Conservation (phyloP, 1,140 invertebrate species). For the Drosophila takahashii region DNA sequence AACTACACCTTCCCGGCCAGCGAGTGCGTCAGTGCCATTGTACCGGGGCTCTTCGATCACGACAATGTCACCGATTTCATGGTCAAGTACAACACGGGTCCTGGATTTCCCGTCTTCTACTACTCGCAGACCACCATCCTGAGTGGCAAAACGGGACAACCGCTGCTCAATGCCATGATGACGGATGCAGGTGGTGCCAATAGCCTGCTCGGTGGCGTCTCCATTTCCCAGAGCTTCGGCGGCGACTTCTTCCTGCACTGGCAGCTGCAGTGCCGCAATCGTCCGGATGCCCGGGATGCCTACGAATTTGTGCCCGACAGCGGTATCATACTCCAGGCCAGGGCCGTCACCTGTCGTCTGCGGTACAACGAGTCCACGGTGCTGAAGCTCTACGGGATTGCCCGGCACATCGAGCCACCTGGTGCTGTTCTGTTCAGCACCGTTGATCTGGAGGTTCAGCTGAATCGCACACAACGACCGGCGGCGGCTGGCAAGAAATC, state of each 20-base stretch:
- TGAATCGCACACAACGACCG: constrained; percentile 76
- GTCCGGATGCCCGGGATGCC: constrained; percentile 87
- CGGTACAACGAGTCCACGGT: constrained; percentile 89
- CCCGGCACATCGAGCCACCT: constrained; percentile 88
- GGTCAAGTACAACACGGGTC: constrained; percentile 91
- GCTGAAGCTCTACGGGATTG: constrained; percentile 89
- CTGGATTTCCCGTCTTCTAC: constrained; percentile 91
- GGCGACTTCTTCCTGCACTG: constrained; percentile 84
- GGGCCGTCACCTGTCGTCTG: constrained; percentile 89
- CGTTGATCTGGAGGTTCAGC: constrained; percentile 78
- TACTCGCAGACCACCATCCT: constrained; percentile 90
- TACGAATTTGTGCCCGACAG: constrained; percentile 88
- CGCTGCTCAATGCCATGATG: constrained; percentile 88
- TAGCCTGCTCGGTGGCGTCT: constrained; percentile 78
- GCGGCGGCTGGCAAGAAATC: constrained; percentile 64
- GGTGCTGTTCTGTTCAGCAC: constrained; percentile 90
- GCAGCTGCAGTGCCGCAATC: constrained; percentile 81
- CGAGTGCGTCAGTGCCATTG: constrained; percentile 89
- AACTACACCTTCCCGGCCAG: constrained; percentile 88
- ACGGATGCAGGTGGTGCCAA: constrained; percentile 89
- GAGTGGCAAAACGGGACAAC: constrained; percentile 89
- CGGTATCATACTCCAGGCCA: constrained; percentile 87
- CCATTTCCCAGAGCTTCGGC: constrained; percentile 81
- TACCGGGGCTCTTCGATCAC: constrained; percentile 92
- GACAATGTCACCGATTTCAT: constrained; percentile 93